Evolutionary conservation across 2,888 invertebrate genomes (phyloP).

Genomic region (Furcula furcula): DNA sequence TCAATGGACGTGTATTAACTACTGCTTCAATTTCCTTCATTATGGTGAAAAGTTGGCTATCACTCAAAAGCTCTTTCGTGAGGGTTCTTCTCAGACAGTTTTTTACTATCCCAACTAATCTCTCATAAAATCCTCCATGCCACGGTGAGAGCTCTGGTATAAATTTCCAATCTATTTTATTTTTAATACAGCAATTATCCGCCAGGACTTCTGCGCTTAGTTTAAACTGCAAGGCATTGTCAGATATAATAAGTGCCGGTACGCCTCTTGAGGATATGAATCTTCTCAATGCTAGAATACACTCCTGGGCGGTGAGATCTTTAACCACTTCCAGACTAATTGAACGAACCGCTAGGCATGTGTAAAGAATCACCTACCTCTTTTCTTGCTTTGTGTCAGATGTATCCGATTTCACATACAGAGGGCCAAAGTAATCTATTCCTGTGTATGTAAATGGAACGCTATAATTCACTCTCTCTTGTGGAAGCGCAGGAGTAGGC

Average conservation of each 20-base stretch:
- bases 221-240: constrained; percentile 23
- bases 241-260: constrained; percentile 8
- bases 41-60: constrained; percentile 7
- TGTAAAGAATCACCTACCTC: background rate
- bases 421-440: constrained; percentile 9
- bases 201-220: constrained; percentile 11
- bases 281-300: constrained; percentile 18
- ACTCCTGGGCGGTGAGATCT: constrained; percentile 22
- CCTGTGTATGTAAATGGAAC: constrained; percentile 19
- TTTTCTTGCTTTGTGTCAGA: background rate
- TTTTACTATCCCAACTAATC: constrained; percentile 13
- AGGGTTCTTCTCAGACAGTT: constrained; percentile 3
- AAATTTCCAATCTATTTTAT: constrained; percentile 8
- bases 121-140: constrained; percentile 18
- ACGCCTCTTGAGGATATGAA: constrained; percentile 6
- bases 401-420: background rate
- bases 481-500: constrained; percentile 18
- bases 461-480: constrained; percentile 19
- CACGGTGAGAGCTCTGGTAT: constrained; percentile 16
- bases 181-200: background rate
- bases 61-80: background rate
- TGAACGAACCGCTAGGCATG: constrained; percentile 20
- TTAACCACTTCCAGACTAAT: constrained; percentile 26
- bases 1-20: constrained; percentile 11
- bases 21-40: constrained; percentile 13